Evolutionary conservation across 2,888 invertebrate genomes (phyloP).

Genomic region (Drosophila aldrichi): DNA sequence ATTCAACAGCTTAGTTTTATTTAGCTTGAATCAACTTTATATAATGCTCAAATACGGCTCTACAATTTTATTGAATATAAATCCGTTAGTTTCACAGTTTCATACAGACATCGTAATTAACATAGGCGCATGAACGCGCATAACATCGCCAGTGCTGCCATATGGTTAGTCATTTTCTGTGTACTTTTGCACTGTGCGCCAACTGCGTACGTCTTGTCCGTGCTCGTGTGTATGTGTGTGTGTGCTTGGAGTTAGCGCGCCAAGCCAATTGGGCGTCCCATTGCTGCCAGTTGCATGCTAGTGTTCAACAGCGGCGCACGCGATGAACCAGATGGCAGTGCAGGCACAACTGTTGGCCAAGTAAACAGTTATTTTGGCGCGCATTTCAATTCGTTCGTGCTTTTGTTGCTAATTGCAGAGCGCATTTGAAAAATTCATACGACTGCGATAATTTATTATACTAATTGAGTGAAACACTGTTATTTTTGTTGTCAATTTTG

Average conservation of each 20-base stretch:
- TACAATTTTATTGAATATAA: background rate
- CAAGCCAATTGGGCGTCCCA: constrained; percentile 50
- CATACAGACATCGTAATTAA: background rate
- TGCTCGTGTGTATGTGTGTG: too few species aligned
- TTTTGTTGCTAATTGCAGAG: constrained; percentile 47
- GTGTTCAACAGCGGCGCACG: constrained; percentile 54
- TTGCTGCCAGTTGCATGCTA: constrained; percentile 62
- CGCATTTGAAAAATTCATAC: constrained; percentile 53
- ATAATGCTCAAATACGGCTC: too few species aligned
- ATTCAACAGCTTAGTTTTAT: background rate
- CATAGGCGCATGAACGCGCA: constrained; percentile 15
- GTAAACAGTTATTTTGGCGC: constrained; percentile 63
- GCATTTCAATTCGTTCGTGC: constrained; percentile 42
- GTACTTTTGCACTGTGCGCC: constrained; percentile 1
- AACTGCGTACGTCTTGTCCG: background rate
- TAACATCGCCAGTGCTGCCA: constrained; percentile 48
- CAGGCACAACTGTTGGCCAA: constrained; percentile 2
- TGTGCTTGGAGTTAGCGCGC: constrained; percentile 39
- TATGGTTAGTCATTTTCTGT: background rate
- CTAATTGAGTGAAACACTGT: constrained; percentile 33
- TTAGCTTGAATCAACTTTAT: too few species aligned
- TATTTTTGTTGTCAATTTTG: constrained; percentile 30
- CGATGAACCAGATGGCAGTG: background rate
- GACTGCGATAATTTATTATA: constrained; percentile 30
- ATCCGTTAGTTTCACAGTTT: background rate